Evolutionary conservation across 2,888 invertebrate species (phyloP).

Genomic region (Brassicogethes aeneus): DNA sequence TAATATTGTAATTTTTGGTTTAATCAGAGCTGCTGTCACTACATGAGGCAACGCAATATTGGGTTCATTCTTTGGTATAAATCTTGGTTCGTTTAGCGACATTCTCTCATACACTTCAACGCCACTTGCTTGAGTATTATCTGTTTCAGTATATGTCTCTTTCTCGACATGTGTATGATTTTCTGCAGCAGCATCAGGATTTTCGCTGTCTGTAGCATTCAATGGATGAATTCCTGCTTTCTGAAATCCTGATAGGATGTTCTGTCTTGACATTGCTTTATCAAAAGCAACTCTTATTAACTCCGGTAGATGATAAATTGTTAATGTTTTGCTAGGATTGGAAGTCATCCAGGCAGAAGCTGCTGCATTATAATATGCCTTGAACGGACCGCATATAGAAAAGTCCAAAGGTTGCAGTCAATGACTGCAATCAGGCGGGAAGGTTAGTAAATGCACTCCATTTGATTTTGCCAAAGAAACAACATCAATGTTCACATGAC

Average conservation of each 20-base stretch:
- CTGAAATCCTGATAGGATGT: conserved; percentile 11
- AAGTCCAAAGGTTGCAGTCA: conserved; percentile 12
- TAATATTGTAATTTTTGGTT: too few species aligned
- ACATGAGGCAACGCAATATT: too few species aligned
- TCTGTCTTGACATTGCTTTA: conserved; percentile 7
- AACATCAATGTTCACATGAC: too few species aligned
- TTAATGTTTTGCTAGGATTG: conserved; percentile 7
- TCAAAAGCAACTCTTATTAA: conserved; percentile 8
- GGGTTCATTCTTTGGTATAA: too few species aligned
- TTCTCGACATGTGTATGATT: too few species aligned
- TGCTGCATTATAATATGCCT: conserved; percentile 4
- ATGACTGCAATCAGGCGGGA: conserved; percentile 10
- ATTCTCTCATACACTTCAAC: too few species aligned
- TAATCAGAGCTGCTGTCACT: too few species aligned
- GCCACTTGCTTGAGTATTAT: too few species aligned
- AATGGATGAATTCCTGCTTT: conserved; percentile 10
- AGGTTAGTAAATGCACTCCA: conserved; percentile 8
- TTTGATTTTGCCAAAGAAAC: too few species aligned
- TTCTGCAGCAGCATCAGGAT: too few species aligned
- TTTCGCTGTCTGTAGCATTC: conserved; percentile 7
- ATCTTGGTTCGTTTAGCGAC: too few species aligned
- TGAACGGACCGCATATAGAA: conserved; percentile 9
- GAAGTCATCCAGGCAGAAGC: conserved; percentile 6
- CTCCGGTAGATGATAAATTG: conserved; percentile 8
- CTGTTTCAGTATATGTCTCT: too few species aligned